Percentiles rank a stretch among this genome's conserved stretches.
Conservation (phyloP, 2,797 vertebrate species). For the Agapornis canus region DNA sequence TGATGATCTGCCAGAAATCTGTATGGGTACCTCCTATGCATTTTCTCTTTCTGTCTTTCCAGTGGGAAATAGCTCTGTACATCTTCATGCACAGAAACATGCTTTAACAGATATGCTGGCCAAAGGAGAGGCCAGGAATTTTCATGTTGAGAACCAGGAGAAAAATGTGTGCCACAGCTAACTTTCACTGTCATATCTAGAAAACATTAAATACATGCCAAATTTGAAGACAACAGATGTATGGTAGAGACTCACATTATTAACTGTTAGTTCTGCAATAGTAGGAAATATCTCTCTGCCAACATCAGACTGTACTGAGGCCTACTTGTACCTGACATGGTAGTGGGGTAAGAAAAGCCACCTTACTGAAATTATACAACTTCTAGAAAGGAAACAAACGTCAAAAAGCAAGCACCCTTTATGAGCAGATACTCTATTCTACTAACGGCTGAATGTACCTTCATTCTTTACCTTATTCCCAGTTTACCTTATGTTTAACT, state of each 20-base stretch:
- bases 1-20: neutral
- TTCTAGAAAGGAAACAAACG: neutral
- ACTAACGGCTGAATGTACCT: neutral
- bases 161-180: neutral
- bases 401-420: neutral
- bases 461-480: neutral
- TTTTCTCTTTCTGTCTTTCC: neutral
- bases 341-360: neutral
- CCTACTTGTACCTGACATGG: rapidly evolving
- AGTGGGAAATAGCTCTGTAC: neutral
- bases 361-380: neutral
- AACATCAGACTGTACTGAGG: neutral
- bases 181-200: neutral
- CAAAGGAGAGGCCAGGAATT: neutral
- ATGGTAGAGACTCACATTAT: neutral
- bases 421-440: neutral
- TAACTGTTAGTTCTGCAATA: neutral
- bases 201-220: neutral
- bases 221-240: neutral
- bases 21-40: neutral
- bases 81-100: neutral
- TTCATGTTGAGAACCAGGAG: neutral
- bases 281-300: neutral
- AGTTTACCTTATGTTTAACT: neutral
- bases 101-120: neutral